Conservation (phyloP, 2,888 invertebrate genomes). For the Loripinus fragilis region DNA sequence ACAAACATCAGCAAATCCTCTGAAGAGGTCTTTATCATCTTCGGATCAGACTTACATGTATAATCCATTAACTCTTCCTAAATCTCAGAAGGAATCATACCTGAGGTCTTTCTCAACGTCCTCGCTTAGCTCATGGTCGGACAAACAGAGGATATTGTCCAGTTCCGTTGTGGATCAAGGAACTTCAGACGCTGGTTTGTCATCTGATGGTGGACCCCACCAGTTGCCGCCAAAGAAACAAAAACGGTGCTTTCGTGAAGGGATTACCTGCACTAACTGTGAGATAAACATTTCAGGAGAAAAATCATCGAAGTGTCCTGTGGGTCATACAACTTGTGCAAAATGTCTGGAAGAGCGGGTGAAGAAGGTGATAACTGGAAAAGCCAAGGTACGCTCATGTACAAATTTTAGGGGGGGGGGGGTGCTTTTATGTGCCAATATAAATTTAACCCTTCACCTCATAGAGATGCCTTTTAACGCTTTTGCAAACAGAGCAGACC, state of each 20-base stretch:
- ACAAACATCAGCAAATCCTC: neutral
- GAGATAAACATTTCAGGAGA: constrained; percentile 49
- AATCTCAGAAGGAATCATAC: constrained; percentile 14
- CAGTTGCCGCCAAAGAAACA: constrained; percentile 71
- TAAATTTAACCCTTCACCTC: no score
- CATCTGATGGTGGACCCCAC: constrained; percentile 38
- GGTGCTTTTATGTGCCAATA: no score
- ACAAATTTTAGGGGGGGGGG: no score
- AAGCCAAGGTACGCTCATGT: constrained; percentile 74
- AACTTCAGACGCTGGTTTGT: neutral
- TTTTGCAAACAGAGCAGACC: no score
- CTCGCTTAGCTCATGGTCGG: neutral
- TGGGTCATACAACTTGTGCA: constrained; percentile 75
- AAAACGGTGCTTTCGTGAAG: constrained; percentile 55
- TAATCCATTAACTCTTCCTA: constrained; percentile 8
- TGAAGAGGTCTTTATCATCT: constrained; percentile 23
- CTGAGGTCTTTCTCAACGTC: constrained; percentile 2
- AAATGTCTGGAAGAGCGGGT: constrained; percentile 77
- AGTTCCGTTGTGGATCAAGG: neutral
- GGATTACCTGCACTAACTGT: constrained; percentile 60
- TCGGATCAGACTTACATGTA: constrained; percentile 28
- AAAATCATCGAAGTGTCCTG: constrained; percentile 71
- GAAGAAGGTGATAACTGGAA: constrained; percentile 75
- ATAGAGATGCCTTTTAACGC: no score
- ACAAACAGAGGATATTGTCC: neutral